A percentile compares a stretch with the other conserved stretches of the same genome.
phyloP scores from a whole-genome alignment of 1,140 invertebrate genomes.

The Antheraea mylitta region DNA sequence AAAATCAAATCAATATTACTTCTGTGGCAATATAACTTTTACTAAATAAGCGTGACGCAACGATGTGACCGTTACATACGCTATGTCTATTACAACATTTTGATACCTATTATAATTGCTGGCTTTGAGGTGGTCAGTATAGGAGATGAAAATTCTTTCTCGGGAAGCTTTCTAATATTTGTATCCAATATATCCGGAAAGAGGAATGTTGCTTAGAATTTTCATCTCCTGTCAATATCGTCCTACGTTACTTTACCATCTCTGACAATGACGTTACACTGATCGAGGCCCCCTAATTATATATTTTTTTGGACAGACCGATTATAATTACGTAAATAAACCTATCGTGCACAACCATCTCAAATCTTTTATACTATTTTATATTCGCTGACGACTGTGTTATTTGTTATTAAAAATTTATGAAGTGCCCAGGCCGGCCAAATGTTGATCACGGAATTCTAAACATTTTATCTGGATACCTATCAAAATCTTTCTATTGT shows the following conservation, averaged over 20 bases:
- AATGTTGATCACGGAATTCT: too few relatives aligned
- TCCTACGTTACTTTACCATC: background rate
- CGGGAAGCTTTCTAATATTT: background rate
- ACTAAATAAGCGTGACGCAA: background rate
- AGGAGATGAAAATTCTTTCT: background rate
- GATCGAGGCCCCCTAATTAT: conserved; percentile 2
- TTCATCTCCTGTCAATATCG: background rate
- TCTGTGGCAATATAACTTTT: background rate
- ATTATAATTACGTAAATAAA: conserved; percentile 45
- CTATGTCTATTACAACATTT: conserved; percentile 7
- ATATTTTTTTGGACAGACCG: conserved; percentile 58
- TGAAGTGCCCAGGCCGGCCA: background rate
- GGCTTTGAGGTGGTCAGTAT: conserved; percentile 20
- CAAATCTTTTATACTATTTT: conserved; percentile 38
- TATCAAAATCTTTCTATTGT: too few relatives aligned
- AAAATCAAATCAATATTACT: too few relatives aligned
- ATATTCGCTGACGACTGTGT: background rate
- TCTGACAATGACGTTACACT: background rate
- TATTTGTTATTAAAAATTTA: background rate
- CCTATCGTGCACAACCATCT: conserved; percentile 75
- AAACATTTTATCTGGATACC: too few relatives aligned
- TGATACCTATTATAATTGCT: conserved; percentile 10
- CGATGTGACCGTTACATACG: conserved; percentile 5
- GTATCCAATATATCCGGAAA: conserved; percentile 2
- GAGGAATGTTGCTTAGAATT: background rate